These are phyloP conservation scores for Papilio aristodemus DNA, from an alignment of 1,140 invertebrate species.

Conservation along the genomic window DNA sequence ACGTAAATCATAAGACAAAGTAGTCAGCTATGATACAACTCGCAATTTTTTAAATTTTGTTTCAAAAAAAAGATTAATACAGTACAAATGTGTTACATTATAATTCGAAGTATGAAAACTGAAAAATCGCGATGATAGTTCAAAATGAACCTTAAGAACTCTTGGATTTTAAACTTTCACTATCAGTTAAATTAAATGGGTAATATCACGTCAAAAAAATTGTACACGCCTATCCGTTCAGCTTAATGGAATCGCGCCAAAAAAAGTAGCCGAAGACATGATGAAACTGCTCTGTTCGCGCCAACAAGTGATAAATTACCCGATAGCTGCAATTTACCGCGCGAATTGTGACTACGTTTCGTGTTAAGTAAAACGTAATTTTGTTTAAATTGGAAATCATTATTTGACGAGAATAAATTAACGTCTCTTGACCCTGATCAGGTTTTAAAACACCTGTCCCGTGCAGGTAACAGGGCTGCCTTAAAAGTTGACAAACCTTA, in stretches of 20 bases:
- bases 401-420: slow-evolving; percentile 7
- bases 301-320: slow-evolving; percentile 39
- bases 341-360: slow-evolving; percentile 1
- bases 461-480: slow-evolving; percentile 6
- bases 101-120: too few relatives aligned
- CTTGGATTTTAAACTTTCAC: background rate
- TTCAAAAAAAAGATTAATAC: too few relatives aligned
- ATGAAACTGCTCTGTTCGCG: slow-evolving; percentile 36
- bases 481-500: background rate
- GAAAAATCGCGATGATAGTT: background rate
- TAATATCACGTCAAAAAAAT: background rate
- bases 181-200: background rate
- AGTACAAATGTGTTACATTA: too few relatives aligned
- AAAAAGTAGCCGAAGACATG: slow-evolving; percentile 33
- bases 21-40: too few relatives aligned
- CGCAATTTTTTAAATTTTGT: too few relatives aligned
- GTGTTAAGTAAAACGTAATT: slow-evolving; percentile 28
- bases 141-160: background rate
- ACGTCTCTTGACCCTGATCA: background rate
- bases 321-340: slow-evolving; percentile 32
- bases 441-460: slow-evolving; percentile 10
- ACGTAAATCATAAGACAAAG: too few relatives aligned
- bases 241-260: slow-evolving; percentile 37
- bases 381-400: slow-evolving; percentile 27
- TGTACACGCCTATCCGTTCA: slow-evolving; percentile 4